Evolutionary conservation across 2,888 invertebrate genomes (phyloP).

Genomic region (Nymphalis polychloros): DNA sequence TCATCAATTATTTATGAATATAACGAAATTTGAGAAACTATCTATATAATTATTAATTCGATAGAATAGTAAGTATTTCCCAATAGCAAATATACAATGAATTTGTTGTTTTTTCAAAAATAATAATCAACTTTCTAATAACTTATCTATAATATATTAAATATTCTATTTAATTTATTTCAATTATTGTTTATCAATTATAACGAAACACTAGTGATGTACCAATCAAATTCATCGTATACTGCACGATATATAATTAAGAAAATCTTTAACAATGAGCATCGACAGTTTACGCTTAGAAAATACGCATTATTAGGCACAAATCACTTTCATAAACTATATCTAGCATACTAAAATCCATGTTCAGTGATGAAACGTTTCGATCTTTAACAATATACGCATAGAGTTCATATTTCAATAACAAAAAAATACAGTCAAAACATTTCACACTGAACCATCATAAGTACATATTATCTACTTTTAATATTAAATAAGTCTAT

Average conservation of each 20-base stretch:
- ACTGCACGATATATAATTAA: slow-evolving; percentile 17
- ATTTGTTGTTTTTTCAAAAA: background rate
- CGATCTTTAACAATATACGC: slow-evolving; percentile 5
- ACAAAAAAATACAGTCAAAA: slow-evolving; percentile 10
- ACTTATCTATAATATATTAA: background rate
- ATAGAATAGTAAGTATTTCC: background rate
- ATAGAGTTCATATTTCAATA: slow-evolving; percentile 15
- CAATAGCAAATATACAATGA: slow-evolving; percentile 2
- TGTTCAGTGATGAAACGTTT: slow-evolving; percentile 49
- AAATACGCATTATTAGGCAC: slow-evolving; percentile 69
- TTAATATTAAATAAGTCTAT: too few relatives aligned
- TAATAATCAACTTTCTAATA: background rate
- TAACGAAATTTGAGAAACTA: slow-evolving; percentile 16
- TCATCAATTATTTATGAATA: slow-evolving; percentile 4
- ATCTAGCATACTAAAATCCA: slow-evolving; percentile 70
- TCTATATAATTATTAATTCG: slow-evolving; percentile 9
- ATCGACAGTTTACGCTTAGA: slow-evolving; percentile 41
- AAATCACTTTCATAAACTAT: slow-evolving; percentile 72
- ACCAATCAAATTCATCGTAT: slow-evolving; percentile 21
- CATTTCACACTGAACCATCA: slow-evolving; percentile 27
- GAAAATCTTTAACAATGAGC: slow-evolving; percentile 29
- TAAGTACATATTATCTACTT: slow-evolving; percentile 30
- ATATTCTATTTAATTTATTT: background rate
- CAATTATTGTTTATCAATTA: background rate
- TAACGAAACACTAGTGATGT: background rate